These are phyloP conservation scores for Hippocampus guttulatus DNA, from an alignment of 2,113 vertebrate species.

Conservation along the genomic window DNA sequence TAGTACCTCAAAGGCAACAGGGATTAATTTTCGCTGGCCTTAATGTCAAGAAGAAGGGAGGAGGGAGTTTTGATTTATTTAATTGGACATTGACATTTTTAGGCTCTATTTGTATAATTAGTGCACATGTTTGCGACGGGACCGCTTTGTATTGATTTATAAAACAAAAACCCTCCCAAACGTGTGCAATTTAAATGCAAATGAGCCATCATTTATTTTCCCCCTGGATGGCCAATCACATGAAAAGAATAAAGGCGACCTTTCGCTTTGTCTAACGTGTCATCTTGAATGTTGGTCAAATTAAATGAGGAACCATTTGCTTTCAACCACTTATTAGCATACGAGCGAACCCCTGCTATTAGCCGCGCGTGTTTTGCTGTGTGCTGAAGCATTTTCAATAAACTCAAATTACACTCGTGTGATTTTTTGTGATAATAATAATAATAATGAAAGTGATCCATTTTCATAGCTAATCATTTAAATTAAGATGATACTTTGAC, in stretches of 20 bases:
- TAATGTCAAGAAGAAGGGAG: conserved; percentile 25
- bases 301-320: neutral
- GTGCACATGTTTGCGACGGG: too few relatives aligned
- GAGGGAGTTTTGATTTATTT: conserved; percentile 15
- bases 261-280: neutral
- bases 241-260: neutral
- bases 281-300: neutral
- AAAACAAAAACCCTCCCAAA: neutral
- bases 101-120: neutral
- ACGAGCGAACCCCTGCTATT: neutral
- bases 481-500: too few relatives aligned
- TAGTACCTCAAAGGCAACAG: conserved; percentile 27
- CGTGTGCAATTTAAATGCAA: neutral
- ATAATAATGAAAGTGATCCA: too few relatives aligned
- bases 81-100: conserved; percentile 18
- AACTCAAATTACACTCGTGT: too few relatives aligned
- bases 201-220: neutral
- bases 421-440: too few relatives aligned
- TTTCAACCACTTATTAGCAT: neutral
- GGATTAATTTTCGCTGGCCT: conserved; percentile 42
- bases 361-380: neutral
- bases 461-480: too few relatives aligned
- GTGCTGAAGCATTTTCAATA: neutral
- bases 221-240: neutral
- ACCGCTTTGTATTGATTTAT: neutral